Base-by-base conservation (phyloP, 2,113 vertebrate genomes). In the Phocoena sinus region DNA sequence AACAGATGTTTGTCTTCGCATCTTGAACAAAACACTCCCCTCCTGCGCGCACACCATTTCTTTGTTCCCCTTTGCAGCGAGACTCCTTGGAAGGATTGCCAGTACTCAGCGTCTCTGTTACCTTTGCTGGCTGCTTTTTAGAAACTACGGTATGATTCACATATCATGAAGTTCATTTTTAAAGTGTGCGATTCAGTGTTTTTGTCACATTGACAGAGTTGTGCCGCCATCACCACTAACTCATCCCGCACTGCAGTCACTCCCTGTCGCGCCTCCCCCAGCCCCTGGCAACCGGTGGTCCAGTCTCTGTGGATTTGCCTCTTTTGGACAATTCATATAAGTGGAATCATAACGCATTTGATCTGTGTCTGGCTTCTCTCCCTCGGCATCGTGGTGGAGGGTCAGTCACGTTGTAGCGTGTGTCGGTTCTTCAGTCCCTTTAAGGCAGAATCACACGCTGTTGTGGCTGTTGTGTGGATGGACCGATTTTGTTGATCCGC, bases 331-430 rank as follows among this genome's bases (percentile, higher is more conserved):
- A 0, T 56, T 6, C 4, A 2, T 4, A 10, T 17, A 9, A 21
- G 47, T 13, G n/a, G 33, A n/a, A 10, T 31, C 31, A 2, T 13
- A 10, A 1, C 8, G n/a, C 15, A 0, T 3, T 25, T 20, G n/a
- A 5, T 67, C 8, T 12, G n/a, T 14, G 1, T 21, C 47, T 71
- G 84, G 67, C 17, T 0, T 10, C 44, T 12, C 50, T 20, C 50
- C 47, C 65, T 21, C 15, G 0, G 84, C 23, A 1, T 38, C 44
- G 0, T 33, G n/a, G 7, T 36, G 28, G 23, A 38, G 84, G 47
- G 28, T 7, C 6, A 0, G 12, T 7, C 9, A 0, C 8, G 10
- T 18, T 1, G 65, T 28, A 11, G 47, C 5, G 5, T 20, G 2
- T 4, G 1, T 13, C n/a, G 6, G 2, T 1, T 6, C 8, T 14